These are phyloP conservation scores for Pygmarrhopalites habei DNA, from an alignment of 1,140 invertebrate genomes.

Conservation along the genomic window DNA sequence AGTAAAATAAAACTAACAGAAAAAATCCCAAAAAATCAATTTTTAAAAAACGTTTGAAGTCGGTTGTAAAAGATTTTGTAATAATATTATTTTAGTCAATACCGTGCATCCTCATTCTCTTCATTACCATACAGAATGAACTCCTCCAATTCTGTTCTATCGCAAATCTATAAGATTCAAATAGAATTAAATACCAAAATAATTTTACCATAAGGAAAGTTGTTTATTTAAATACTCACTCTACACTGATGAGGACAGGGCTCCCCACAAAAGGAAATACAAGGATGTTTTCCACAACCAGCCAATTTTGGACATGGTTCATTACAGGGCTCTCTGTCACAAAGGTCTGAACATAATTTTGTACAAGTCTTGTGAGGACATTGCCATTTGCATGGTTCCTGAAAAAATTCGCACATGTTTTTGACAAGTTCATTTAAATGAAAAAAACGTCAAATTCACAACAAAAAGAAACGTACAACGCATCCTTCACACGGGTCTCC, in stretches of 20 bases:
- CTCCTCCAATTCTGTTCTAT: constrained; percentile 16
- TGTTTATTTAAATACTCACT: too few relatives aligned
- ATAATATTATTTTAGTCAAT: constrained; percentile 41
- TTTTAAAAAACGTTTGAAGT: neutral
- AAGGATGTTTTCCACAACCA: constrained; percentile 3
- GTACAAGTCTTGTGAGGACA: constrained; percentile 53
- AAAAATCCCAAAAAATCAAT: constrained; percentile 4
- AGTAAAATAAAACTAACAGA: constrained; percentile 52
- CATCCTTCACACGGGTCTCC: constrained; percentile 55
- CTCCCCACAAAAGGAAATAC: constrained; percentile 23
- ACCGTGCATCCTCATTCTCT: constrained; percentile 51
- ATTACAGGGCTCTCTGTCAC: constrained; percentile 49
- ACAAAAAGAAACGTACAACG: constrained; percentile 44
- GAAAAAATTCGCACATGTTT: too few relatives aligned
- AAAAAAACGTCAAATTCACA: neutral
- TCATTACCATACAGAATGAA: constrained; percentile 52
- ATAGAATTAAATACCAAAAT: too few relatives aligned
- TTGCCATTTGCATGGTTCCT: constrained; percentile 38
- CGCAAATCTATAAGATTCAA: too few relatives aligned
- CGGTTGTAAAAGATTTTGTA: neutral
- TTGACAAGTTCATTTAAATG: neutral
- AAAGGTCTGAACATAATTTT: constrained; percentile 50
- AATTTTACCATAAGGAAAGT: too few relatives aligned
- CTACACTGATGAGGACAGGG: constrained; percentile 12
- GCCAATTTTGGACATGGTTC: constrained; percentile 45